Evolutionary conservation across 2,113 vertebrate genomes (phyloP).

Genomic region (Embiotoca jacksoni): DNA sequence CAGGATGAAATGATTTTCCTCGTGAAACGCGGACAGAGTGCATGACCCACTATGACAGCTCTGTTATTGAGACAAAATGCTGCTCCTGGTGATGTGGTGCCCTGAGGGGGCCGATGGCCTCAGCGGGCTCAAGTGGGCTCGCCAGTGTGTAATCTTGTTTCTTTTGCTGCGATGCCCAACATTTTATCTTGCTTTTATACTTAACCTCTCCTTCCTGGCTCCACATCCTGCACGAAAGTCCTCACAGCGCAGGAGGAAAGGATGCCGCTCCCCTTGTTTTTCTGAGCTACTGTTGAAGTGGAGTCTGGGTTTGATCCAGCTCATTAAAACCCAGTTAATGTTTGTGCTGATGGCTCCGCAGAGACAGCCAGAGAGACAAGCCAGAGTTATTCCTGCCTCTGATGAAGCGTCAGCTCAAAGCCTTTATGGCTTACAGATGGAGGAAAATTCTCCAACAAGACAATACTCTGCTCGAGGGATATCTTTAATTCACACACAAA

Average conservation of each 20-base stretch:
- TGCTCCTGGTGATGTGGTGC: constrained; percentile 35
- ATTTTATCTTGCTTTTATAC: constrained; percentile 30
- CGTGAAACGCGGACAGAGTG: constrained; percentile 45
- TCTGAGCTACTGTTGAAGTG: constrained; percentile 53
- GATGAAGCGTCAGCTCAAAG: constrained; percentile 59
- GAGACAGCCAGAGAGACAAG: constrained; percentile 65
- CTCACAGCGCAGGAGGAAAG: constrained; percentile 6
- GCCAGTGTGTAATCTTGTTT: constrained; percentile 8
- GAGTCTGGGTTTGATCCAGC: constrained; percentile 71
- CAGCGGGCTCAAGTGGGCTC: constrained; percentile 13
- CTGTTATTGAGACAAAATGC: constrained; percentile 67
- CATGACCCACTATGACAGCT: constrained; percentile 46
- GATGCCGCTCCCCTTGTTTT: constrained; percentile 34
- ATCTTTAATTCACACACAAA: constrained; percentile 51
- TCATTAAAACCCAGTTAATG: constrained; percentile 79
- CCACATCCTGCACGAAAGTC: neutral
- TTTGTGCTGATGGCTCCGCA: constrained; percentile 74
- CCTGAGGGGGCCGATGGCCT: neutral
- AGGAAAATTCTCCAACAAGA: constrained; percentile 48
- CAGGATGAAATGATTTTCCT: constrained; percentile 47
- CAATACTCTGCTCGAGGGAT: constrained; percentile 48
- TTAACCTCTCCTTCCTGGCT: neutral
- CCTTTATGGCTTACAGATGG: constrained; percentile 65
- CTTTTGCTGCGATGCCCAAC: constrained; percentile 2
- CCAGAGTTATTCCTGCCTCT: constrained; percentile 63